A percentile compares a stretch with the other conserved stretches of the same genome.
phyloP scores from a whole-genome alignment of 2,888 invertebrate species.

The Cryptus viduatorius region DNA sequence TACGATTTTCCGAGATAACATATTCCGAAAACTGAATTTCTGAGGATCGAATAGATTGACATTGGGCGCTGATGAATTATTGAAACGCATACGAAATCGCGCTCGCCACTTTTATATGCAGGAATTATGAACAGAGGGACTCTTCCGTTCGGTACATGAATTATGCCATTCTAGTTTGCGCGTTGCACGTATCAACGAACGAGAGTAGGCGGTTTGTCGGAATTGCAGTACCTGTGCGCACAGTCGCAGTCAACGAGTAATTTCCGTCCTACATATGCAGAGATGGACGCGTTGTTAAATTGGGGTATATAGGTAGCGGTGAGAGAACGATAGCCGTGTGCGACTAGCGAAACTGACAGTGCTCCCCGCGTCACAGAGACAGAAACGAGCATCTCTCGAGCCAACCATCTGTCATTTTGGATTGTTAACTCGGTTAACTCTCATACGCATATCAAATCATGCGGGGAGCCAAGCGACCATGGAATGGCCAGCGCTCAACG shows the following conservation, averaged over 20 bases:
- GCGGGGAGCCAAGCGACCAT: slow-evolving; percentile 75
- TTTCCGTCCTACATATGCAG: slow-evolving; percentile 18
- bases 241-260: slow-evolving; percentile 32
- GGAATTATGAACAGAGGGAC: background rate
- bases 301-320: background rate
- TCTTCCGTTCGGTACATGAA: slow-evolving; percentile 11
- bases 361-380: background rate
- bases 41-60: background rate
- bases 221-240: background rate
- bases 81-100: slow-evolving; percentile 36
- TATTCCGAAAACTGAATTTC: background rate
- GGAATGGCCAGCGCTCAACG: slow-evolving; percentile 76
- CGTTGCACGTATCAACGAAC: slow-evolving; percentile 45
- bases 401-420: slow-evolving; percentile 83
- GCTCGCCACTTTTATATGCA: slow-evolving; percentile 2
- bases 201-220: slow-evolving; percentile 2
- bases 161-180: slow-evolving; percentile 44
- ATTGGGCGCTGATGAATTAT: slow-evolving; percentile 39
- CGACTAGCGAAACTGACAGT: background rate
- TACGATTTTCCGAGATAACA: background rate
- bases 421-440: slow-evolving; percentile 83
- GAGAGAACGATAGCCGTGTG: background rate
- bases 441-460: slow-evolving; percentile 83
- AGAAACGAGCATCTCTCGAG: slow-evolving; percentile 73
- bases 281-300: slow-evolving; percentile 18